Evolutionary conservation across 1,140 invertebrate species (phyloP).

Genomic region (Camponotus floridanus): DNA sequence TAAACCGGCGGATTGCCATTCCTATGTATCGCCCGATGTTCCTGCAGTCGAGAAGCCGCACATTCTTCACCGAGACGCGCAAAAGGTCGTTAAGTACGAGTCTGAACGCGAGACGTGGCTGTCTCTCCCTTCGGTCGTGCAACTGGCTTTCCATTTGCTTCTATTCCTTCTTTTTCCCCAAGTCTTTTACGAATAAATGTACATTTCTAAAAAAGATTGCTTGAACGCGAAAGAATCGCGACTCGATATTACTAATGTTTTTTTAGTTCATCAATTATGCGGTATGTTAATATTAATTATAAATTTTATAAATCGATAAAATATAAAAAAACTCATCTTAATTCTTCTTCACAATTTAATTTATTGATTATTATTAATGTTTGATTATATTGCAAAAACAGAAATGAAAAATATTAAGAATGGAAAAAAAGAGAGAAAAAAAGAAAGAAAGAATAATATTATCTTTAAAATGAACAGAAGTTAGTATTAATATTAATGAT

Average conservation of each 20-base stretch:
- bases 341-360: not conserved
- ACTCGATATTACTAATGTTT: not conserved
- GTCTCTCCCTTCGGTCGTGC: not conserved
- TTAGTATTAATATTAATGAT: not conserved
- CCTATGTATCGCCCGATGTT: constrained; percentile 15
- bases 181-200: not conserved
- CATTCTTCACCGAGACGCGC: constrained; percentile 24
- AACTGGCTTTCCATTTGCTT: not conserved
- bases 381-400: not conserved
- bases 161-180: not conserved
- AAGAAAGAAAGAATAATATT: no score
- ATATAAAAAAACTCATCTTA: not conserved
- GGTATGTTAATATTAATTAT: constrained; percentile 1
- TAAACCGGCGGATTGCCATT: constrained; percentile 64
- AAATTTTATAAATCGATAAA: not conserved
- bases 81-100: constrained; percentile 26
- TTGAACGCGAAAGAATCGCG: not conserved
- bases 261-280: not conserved
- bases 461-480: not conserved
- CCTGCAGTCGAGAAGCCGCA: constrained; percentile 1
- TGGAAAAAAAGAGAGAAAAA: no score
- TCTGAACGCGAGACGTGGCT: not conserved
- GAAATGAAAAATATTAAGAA: not conserved
- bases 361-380: not conserved
- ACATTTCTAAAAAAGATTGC: not conserved